Percentiles rank a stretch among this genome's conserved stretches.
Conservation (phyloP, 2,888 invertebrate genomes). For the Osedax fenrisi region DNA sequence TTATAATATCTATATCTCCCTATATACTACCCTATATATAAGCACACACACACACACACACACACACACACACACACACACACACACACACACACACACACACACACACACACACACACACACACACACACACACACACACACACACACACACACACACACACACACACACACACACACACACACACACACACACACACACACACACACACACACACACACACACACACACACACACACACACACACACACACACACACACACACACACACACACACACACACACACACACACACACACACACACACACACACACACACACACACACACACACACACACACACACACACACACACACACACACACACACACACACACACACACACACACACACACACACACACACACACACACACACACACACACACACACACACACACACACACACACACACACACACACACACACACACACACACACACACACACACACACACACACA, state of each 20-base stretch:
- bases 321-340: neutral
- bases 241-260: neutral
- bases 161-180: neutral
- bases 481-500: conserved; percentile 14
- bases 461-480: neutral
- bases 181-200: neutral
- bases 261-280: neutral
- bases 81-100: neutral
- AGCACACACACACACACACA: neutral
- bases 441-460: neutral
- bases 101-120: neutral
- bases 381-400: neutral
- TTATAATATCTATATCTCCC: too few species aligned
- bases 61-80: neutral
- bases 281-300: neutral
- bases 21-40: too few species aligned
- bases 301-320: neutral
- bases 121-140: neutral
- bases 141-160: neutral
- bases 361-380: neutral
- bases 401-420: neutral
- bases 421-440: neutral
- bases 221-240: neutral
- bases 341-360: neutral
- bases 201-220: neutral